These are phyloP conservation scores for Listronotus bonariensis DNA, from an alignment of 1,140 invertebrate species.

Conservation along the genomic window DNA sequence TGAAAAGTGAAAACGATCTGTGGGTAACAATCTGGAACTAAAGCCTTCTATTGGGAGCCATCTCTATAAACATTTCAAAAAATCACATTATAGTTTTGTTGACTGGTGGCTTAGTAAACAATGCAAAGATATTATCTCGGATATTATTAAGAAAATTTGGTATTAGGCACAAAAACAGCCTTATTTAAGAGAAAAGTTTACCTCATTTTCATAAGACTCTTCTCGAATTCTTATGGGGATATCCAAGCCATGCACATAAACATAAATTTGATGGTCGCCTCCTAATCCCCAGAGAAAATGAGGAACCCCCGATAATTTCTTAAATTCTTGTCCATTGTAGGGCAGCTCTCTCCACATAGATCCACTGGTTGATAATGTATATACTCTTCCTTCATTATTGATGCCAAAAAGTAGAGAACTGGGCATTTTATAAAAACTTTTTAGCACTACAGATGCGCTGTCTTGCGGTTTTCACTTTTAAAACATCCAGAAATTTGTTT, in stretches of 20 bases:
- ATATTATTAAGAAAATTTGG: too few species aligned
- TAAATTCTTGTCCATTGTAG: conserved; percentile 83
- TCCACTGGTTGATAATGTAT: conserved; percentile 76
- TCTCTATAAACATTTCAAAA: conserved; percentile 64
- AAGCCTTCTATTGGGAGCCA: conserved; percentile 92
- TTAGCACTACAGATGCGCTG: neutral
- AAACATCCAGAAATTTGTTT: too few species aligned
- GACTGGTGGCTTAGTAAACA: neutral
- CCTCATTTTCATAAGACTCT: conserved; percentile 91
- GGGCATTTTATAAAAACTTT: conserved; percentile 60
- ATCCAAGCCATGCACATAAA: conserved; percentile 85
- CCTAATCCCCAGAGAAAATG: conserved; percentile 90
- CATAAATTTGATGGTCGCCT: conserved; percentile 88
- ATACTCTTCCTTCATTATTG: conserved; percentile 85
- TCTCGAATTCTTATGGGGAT: conserved; percentile 88
- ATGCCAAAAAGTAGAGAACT: conserved; percentile 81
- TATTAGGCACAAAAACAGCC: too few species aligned
- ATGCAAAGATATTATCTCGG: too few species aligned
- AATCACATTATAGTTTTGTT: neutral
- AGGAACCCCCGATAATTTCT: conserved; percentile 80
- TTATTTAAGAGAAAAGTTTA: conserved; percentile 47
- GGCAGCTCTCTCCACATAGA: conserved; percentile 83
- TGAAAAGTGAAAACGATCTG: conserved; percentile 84
- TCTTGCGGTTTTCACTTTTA: too few species aligned
- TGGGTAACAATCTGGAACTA: conserved; percentile 77